Evolutionary conservation across 2,113 vertebrate species (phyloP).

Genomic region (Odontophorus gujanensis): DNA sequence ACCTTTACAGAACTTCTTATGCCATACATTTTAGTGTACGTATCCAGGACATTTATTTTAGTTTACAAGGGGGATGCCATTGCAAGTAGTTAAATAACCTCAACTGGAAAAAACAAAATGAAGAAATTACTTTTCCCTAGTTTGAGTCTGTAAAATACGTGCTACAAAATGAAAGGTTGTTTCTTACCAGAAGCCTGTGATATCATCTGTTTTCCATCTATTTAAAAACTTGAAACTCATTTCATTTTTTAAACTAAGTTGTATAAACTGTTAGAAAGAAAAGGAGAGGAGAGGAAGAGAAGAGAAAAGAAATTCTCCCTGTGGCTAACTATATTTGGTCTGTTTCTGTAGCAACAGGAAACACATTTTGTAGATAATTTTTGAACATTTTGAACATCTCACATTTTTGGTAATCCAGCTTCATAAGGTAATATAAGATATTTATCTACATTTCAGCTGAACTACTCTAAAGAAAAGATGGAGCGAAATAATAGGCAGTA

Average conservation of each 20-base stretch:
- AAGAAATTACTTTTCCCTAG: neutral
- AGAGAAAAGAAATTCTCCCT: neutral
- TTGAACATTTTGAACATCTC: neutral
- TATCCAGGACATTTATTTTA: neutral
- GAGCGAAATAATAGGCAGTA: neutral
- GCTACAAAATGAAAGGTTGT: neutral
- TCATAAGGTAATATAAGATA: neutral
- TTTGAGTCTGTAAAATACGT: neutral
- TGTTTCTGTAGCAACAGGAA: slow-evolving; percentile 1
- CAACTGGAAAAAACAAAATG: neutral
- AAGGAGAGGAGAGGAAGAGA: too few species aligned
- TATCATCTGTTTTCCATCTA: neutral
- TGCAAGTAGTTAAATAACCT: neutral
- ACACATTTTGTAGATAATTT: neutral
- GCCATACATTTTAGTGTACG: neutral
- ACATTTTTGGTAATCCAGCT: neutral
- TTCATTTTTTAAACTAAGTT: neutral
- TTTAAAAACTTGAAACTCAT: neutral
- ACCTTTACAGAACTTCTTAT: neutral
- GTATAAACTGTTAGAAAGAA: neutral
- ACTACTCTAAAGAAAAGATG: neutral
- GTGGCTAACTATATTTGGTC: neutral
- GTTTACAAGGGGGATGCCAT: neutral
- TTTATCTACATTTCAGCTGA: neutral
- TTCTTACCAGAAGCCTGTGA: neutral